Evolutionary conservation across 92 coral and sea anemone genomes (phyloP).

Genomic region (Umimayanthus chanpuru): DNA sequence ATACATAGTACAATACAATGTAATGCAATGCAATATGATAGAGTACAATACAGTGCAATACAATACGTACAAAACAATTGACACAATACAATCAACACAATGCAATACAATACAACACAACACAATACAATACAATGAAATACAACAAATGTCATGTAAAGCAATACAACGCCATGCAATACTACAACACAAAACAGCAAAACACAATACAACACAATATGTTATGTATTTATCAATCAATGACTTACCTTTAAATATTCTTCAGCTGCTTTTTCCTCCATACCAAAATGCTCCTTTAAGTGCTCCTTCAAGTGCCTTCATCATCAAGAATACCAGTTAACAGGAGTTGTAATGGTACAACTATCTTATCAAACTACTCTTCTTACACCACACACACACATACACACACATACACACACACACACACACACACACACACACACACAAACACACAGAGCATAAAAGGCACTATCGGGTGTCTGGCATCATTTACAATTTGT

Average conservation of each 20-base stretch:
- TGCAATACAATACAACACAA: too few relatives aligned
- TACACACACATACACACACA: too few relatives aligned
- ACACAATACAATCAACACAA: too few relatives aligned
- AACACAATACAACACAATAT: too few relatives aligned
- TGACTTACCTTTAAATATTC: constrained; percentile 74
- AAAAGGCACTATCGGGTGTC: too few relatives aligned
- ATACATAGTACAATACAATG: background rate
- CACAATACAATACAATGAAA: too few relatives aligned
- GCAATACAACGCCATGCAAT: background rate
- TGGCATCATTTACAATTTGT: too few relatives aligned
- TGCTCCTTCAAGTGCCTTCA: constrained; percentile 79
- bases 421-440: too few relatives aligned
- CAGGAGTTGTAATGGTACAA: background rate
- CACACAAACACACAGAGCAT: too few relatives aligned
- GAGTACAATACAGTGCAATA: background rate
- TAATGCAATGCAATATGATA: background rate
- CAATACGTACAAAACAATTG: background rate
- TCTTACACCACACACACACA: too few relatives aligned
- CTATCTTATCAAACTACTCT: background rate
- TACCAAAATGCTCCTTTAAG: constrained; percentile 74
- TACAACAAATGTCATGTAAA: too few relatives aligned
- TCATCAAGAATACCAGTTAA: constrained; percentile 3
- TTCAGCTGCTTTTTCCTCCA: constrained; percentile 73
- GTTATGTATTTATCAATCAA: too few relatives aligned
- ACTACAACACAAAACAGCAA: background rate